Evolutionary conservation across 1,140 invertebrate genomes (phyloP), one percentile per base, ranked within the genome.

Genomic region (Amphibalanus amphitrite): DNA sequence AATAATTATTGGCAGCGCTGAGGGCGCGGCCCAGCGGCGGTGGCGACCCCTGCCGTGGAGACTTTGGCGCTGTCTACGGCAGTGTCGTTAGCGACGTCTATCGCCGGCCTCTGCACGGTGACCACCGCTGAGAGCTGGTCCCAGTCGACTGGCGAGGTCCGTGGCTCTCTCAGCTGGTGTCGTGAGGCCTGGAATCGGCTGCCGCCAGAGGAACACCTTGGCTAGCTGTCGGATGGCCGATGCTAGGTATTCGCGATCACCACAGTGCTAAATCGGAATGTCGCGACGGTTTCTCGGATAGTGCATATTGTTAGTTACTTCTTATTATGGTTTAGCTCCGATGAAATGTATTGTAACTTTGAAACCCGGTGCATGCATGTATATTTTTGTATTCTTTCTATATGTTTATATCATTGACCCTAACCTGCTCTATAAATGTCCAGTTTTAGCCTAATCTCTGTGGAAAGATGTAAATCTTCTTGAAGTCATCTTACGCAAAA

Each of bases 321-420:
- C 20, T 59, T 20, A 23, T 59, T 59, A 59, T 59, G 47, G 10
- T 59, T 1, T 59, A 59, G 47, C 47, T 59, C 47, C 3, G 47
- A 59, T 8, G 13, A 23, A 1, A 59, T 1, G 13, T 59, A 59
- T 59, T 59, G 47, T 3, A 59, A 20, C 20, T 59, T 23, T 59
- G 47, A 23, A 59, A 59, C 47, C 47, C 47, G 23, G 47, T 20
- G 47, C 47, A 59, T 59, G 47, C 47, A 23, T 59, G 47, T 59
- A 59, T 59, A 59, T 59, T 59, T 59, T 59, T 59, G 47, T 59
- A 59, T 59, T 59, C 10, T 59, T 59, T 59, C 47, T 59, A 59
- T 23, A 59, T 20, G 47, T 59, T 59, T 59, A 20, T 59, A 59
- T 59, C 20, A 3, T 59, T 20, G 10, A 59, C 47, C 3, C 23